phyloP scores from a whole-genome alignment of 2,888 invertebrate species.

The Megastigmus dorsalis region DNA sequence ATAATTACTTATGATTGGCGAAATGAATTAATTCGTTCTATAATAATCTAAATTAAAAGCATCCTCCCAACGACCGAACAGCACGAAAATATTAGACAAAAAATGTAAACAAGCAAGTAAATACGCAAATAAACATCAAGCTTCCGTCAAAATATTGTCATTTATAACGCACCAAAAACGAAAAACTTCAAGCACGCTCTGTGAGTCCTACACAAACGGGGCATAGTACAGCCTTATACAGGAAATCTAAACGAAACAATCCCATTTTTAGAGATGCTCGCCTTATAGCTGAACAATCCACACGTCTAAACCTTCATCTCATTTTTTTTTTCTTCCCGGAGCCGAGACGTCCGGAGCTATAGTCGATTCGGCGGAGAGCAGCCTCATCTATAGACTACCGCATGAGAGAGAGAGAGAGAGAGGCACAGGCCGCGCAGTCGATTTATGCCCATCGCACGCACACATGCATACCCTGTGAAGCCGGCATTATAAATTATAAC shows the following conservation, averaged over 20 bases:
- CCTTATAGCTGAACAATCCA: not conserved
- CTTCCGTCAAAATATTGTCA: not conserved
- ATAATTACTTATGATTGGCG: constrained; percentile 9
- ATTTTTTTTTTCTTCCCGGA: constrained; percentile 21
- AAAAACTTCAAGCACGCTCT: not conserved
- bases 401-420: constrained; percentile 12
- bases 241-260: constrained; percentile 14
- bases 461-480: not conserved
- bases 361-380: constrained; percentile 16
- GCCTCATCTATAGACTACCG: too few species aligned
- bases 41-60: not conserved
- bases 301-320: constrained; percentile 27
- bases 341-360: not conserved
- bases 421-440: constrained; percentile 2
- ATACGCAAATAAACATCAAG: not conserved
- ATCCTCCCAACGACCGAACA: not conserved
- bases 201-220: not conserved
- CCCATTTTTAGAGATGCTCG: not conserved
- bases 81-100: not conserved
- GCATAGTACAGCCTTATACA: not conserved
- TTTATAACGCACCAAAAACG: not conserved
- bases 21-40: constrained; percentile 16
- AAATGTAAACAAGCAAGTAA: constrained; percentile 1
- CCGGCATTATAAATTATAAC: too few species aligned
- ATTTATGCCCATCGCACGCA: constrained; percentile 19